Conservation (phyloP, 2,888 invertebrate species). For the Eremobia ochroleuca region DNA sequence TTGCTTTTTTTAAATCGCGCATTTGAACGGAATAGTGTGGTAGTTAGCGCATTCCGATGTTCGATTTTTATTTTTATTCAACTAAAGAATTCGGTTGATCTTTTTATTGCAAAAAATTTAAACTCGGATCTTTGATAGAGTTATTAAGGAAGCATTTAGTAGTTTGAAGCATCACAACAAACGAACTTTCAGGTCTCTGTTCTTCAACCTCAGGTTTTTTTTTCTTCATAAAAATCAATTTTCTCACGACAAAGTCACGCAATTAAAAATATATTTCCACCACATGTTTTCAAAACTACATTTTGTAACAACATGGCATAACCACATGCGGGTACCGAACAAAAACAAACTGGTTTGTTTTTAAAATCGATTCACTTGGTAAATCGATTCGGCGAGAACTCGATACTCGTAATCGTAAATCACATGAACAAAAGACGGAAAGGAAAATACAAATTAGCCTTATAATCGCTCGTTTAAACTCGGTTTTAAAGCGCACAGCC, state of each 20-base stretch:
- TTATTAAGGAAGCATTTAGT: background rate
- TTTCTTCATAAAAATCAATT: constrained; percentile 9
- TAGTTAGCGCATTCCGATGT: constrained; percentile 66
- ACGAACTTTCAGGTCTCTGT: background rate
- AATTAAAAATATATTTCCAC: constrained; percentile 62
- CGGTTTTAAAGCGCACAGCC: constrained; percentile 59
- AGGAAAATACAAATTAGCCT: constrained; percentile 88
- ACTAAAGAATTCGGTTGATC: constrained; percentile 42
- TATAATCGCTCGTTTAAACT: constrained; percentile 85
- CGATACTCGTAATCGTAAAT: constrained; percentile 86
- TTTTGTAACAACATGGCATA: constrained; percentile 71
- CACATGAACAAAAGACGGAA: constrained; percentile 89
- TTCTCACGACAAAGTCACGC: constrained; percentile 25
- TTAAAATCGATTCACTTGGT: constrained; percentile 76
- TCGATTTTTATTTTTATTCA: constrained; percentile 60
- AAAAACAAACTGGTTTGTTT: constrained; percentile 76
- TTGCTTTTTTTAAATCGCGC: constrained; percentile 36
- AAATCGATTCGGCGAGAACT: constrained; percentile 81
- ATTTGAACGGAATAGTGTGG: constrained; percentile 58
- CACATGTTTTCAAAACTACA: constrained; percentile 62
- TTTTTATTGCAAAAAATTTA: constrained; percentile 33
- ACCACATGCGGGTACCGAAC: constrained; percentile 55
- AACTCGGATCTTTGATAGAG: constrained; percentile 12
- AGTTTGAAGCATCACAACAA: background rate
- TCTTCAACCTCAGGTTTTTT: background rate